Conservation (phyloP, 2,113 vertebrate species). For the Mesocricetus auratus region DNA sequence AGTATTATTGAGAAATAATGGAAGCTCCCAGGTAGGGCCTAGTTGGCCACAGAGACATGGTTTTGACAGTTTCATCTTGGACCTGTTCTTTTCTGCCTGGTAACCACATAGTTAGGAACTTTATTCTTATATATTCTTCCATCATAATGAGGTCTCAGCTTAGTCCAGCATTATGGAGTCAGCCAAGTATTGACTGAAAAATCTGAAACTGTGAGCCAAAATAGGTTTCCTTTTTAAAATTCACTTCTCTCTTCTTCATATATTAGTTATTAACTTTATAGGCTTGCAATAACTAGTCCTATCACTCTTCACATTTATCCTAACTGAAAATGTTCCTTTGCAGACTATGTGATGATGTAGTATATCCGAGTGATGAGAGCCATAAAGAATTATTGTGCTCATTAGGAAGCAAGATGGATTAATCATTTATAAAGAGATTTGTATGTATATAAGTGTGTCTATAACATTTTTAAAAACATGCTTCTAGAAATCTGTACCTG, state of each 20-base stretch:
- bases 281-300: too few relatives aligned
- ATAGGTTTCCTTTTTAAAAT: neutral
- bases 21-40: neutral
- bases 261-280: neutral
- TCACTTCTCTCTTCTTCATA: neutral
- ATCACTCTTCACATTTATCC: neutral
- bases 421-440: neutral
- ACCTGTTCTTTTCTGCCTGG: neutral
- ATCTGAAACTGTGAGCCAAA: neutral
- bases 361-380: neutral
- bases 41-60: neutral
- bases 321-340: neutral
- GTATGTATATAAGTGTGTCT: neutral
- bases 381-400: neutral
- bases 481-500: neutral
- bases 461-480: neutral
- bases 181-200: neutral
- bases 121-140: too few relatives aligned
- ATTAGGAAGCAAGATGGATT: neutral
- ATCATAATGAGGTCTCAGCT: neutral
- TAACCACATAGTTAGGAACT: too few relatives aligned
- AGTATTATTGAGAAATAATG: neutral
- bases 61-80: neutral
- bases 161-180: neutral
- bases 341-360: neutral